phyloP scores from a whole-genome alignment of 1,140 invertebrate genomes.

The Leptinotarsa defecta region DNA sequence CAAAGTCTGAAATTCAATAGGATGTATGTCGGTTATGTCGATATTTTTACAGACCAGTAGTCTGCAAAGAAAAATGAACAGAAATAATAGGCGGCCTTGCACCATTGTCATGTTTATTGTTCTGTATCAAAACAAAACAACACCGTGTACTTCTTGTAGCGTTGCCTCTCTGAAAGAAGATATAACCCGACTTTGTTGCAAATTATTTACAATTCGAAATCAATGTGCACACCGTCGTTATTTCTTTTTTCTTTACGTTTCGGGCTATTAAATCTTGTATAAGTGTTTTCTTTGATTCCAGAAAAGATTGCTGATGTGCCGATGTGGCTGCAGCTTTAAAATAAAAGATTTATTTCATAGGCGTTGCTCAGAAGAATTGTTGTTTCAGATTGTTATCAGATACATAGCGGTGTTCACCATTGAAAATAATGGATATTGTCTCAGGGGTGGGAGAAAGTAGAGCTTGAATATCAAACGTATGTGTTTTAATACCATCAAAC shows the following conservation, averaged over 20 bases:
- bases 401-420: no score
- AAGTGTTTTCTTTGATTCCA: not conserved
- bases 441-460: no score
- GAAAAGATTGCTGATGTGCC: no score
- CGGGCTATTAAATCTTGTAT: not conserved
- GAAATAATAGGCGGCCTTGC: conserved; percentile 42
- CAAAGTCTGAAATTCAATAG: conserved; percentile 32
- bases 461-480: no score
- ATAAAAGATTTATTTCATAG: no score
- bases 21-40: conserved; percentile 33
- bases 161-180: conserved; percentile 26
- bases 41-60: conserved; percentile 37
- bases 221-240: not conserved
- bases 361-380: no score
- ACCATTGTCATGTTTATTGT: conserved; percentile 45
- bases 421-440: no score
- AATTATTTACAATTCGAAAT: conserved; percentile 27
- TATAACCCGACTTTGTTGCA: conserved; percentile 21
- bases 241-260: not conserved
- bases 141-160: conserved; percentile 34
- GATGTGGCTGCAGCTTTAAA: no score
- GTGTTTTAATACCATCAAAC: no score
- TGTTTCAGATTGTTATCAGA: no score
- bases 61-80: conserved; percentile 30
- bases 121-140: conserved; percentile 39